Evolutionary conservation across 2,888 invertebrate genomes (phyloP).

Genomic region (Diadromus collaris): DNA sequence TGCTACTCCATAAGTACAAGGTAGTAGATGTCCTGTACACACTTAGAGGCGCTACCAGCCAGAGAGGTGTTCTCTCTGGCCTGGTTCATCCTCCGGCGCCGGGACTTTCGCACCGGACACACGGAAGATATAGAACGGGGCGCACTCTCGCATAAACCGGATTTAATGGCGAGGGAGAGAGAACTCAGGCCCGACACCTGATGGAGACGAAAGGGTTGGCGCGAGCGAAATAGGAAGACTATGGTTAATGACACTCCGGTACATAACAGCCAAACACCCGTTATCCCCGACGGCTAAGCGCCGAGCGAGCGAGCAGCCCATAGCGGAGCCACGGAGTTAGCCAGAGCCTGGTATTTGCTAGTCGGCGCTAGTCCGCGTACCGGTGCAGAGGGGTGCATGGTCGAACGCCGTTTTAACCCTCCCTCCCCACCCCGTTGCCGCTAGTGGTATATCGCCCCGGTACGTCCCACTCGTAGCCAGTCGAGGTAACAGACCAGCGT

Average conservation of each 20-base stretch:
- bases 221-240: constrained; percentile 37
- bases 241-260: constrained; percentile 59
- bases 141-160: constrained; percentile 60
- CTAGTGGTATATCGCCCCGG: not conserved
- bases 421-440: not conserved
- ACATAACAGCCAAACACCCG: constrained; percentile 51
- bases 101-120: constrained; percentile 52
- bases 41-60: not conserved
- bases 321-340: constrained; percentile 13
- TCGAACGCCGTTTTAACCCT: constrained; percentile 45
- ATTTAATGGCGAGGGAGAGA: constrained; percentile 60
- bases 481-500: constrained; percentile 27
- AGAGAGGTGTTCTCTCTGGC: constrained; percentile 28
- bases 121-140: constrained; percentile 46
- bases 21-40: constrained; percentile 17
- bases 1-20: constrained; percentile 6
- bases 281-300: constrained; percentile 33
- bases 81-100: constrained; percentile 33
- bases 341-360: constrained; percentile 11
- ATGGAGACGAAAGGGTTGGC: constrained; percentile 40
- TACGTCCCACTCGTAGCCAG: constrained; percentile 3
- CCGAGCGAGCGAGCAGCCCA: constrained; percentile 15
- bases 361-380: constrained; percentile 14
- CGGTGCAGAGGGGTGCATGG: constrained; percentile 34
- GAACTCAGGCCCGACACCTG: constrained; percentile 20